Evolutionary conservation across 1,140 invertebrate genomes (phyloP), one percentile per base, ranked within the genome.

Genomic region (Antheraea mylitta): DNA sequence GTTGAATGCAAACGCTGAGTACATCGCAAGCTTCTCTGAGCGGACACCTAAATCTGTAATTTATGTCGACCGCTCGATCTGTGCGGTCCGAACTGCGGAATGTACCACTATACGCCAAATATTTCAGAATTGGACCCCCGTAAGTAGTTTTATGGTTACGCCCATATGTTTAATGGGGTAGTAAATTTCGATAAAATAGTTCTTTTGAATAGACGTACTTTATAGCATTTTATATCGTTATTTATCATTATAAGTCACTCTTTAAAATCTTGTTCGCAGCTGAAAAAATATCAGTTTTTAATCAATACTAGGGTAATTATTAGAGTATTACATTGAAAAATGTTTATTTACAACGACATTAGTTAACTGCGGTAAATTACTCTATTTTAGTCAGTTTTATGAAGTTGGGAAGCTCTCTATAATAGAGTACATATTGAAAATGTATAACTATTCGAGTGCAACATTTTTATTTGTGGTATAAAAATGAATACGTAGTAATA

Each of bases 91-190:
- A 16, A 6, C 45, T 53, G 45, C 16, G 45, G 45, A 53, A 53
- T 53, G 45, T 53, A 53, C 22, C 22, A 30, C 45, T 53, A 53
- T 53, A 53, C 45, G 16, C 9, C 11, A 53, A 11, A 63, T 63
- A 63, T 63, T 63, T 63, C 22, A 63, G 61, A 63, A 30, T 63
- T 63, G 19, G 19, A 37, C 61, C 30, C 4, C 61, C 30, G 22
- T 63, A 63, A 63, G 61, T 63, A 63, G 61, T 36, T 63, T 63
- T 63, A 63, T 16, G 61, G 37, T 30, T 53, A 53, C 45, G 45
- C 45, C 45, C 45, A 53, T 53, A n/a, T 53, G 45, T 53, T 53
- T 53, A 53, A 53, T 53, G 45, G 45, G 45, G 45, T 53, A 53
- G 45, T 53, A 53, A 53, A 53, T 53, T 53, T 53, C 45, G 45